Conservation (phyloP, 2,113 vertebrate genomes). For the Myodes glareolus region DNA sequence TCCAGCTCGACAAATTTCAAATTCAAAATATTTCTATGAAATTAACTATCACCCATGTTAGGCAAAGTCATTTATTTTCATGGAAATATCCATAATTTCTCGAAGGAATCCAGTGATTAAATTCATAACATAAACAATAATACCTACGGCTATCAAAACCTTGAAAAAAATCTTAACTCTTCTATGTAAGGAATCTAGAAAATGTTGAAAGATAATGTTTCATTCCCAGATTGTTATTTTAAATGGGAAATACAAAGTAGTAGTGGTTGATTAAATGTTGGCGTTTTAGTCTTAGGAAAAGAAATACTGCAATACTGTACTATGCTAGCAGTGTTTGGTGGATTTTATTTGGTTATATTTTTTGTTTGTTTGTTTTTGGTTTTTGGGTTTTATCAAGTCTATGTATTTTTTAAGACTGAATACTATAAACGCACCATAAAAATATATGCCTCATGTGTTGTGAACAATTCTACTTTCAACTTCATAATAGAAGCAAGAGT, state of each 20-base stretch:
- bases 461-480: not conserved
- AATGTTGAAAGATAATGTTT: not conserved
- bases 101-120: not conserved
- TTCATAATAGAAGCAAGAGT: constrained; percentile 13
- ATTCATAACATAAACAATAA: not conserved
- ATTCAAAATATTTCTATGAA: not conserved
- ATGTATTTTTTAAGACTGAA: not conserved
- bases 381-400: not conserved
- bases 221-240: not conserved
- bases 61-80: not conserved
- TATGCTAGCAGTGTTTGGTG: not conserved
- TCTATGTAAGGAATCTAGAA: not conserved
- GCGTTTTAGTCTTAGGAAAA: not conserved
- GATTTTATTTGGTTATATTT: not conserved
- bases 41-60: not conserved
- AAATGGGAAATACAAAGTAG: not conserved
- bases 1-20: not conserved
- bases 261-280: not conserved
- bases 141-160: not conserved
- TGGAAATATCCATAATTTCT: not conserved
- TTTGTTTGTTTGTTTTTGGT: not conserved
- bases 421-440: not conserved
- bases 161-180: not conserved
- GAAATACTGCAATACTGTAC: not conserved
- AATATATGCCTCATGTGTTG: not conserved